phyloP scores from a whole-genome alignment of 1,140 invertebrate genomes.

The Coenobita brevimanus region DNA sequence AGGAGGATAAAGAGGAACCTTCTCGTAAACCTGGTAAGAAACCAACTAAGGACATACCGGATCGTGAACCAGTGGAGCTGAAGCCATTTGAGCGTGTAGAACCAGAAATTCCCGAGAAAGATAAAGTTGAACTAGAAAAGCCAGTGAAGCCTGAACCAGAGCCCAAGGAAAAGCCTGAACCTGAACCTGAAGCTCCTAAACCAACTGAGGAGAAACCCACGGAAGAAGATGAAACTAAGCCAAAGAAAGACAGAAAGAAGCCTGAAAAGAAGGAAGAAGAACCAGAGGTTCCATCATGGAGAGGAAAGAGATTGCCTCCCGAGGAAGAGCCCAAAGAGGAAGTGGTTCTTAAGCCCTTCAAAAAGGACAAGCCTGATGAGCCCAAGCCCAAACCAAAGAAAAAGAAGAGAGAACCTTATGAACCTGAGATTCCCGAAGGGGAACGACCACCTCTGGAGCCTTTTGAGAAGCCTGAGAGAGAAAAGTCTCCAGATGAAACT shows the following conservation, averaged over 20 bases:
- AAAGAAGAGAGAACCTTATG: conserved; percentile 45
- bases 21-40: conserved; percentile 50
- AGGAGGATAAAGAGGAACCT: conserved; percentile 44
- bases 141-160: conserved; percentile 47
- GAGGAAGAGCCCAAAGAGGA: conserved; percentile 68
- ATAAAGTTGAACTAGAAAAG: conserved; percentile 44
- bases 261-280: conserved; percentile 48
- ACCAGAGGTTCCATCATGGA: conserved; percentile 52
- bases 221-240: conserved; percentile 39
- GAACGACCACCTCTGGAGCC: conserved; percentile 43
- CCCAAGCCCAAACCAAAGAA: conserved; percentile 42
- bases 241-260: conserved; percentile 41
- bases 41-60: conserved; percentile 39
- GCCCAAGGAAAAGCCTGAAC: conserved; percentile 34
- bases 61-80: conserved; percentile 40
- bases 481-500: conserved; percentile 61
- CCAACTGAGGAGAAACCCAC: conserved; percentile 20
- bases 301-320: conserved; percentile 45
- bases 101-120: conserved; percentile 46
- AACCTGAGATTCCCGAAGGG: conserved; percentile 47
- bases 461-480: conserved; percentile 46
- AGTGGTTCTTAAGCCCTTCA: conserved; percentile 59
- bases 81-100: conserved; percentile 39
- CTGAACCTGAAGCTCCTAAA: conserved; percentile 41
- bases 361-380: conserved; percentile 48